These are phyloP conservation scores for Cotesia glomerata DNA, from an alignment of 1,140 invertebrate genomes.

Conservation along the genomic window DNA sequence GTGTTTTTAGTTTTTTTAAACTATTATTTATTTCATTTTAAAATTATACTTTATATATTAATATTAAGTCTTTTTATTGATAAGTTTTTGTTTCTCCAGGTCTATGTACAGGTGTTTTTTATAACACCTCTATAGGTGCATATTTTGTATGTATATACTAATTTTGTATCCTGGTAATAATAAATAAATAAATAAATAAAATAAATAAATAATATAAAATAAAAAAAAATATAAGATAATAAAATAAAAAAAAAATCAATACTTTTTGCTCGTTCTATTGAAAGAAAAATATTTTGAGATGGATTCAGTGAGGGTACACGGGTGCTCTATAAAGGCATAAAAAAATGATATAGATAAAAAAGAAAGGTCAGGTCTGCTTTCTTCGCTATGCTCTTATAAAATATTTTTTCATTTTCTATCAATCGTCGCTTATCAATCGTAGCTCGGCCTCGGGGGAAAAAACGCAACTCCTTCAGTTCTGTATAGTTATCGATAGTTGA, in stretches of 20 bases:
- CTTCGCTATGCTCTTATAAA: not conserved
- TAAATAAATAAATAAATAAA: too few relatives aligned
- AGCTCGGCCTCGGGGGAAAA: not conserved
- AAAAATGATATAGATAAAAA: not conserved
- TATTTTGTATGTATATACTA: too few relatives aligned
- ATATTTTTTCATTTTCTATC: not conserved
- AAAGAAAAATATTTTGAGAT: too few relatives aligned
- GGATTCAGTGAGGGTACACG: too few relatives aligned
- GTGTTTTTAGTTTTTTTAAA: too few relatives aligned
- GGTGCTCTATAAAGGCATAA: not conserved
- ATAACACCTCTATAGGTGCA: too few relatives aligned
- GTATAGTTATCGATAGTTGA: not conserved
- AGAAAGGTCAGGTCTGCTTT: constrained; percentile 8
- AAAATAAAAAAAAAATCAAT: not conserved
- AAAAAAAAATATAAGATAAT: not conserved
- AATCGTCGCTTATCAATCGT: constrained; percentile 7
- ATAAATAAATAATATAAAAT: not conserved
- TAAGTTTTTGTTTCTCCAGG: too few relatives aligned
- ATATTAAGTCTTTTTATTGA: too few relatives aligned
- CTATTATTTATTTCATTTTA: too few relatives aligned
- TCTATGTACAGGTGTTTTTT: too few relatives aligned
- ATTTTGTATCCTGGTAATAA: too few relatives aligned
- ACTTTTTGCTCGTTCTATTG: not conserved
- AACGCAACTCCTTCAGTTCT: not conserved
- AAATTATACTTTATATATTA: too few relatives aligned